phyloP scores from a whole-genome alignment of 2,113 vertebrate species.

The Nycticorax nycticorax region DNA sequence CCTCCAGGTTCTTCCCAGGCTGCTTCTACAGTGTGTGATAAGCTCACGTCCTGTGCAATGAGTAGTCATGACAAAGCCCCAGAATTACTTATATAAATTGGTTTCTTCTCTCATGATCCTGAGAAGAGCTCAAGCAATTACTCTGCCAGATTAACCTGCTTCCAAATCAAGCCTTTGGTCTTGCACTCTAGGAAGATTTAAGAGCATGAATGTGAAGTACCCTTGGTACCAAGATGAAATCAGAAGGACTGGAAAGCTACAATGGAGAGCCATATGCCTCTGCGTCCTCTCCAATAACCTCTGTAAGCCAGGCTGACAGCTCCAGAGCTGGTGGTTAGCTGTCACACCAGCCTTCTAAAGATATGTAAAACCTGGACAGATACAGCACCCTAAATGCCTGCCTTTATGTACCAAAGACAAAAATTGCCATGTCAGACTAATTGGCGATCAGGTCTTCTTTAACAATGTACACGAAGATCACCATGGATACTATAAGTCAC shows the following conservation, averaged over 20 bases:
- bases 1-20: background rate
- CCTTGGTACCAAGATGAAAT: background rate
- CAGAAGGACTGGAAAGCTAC: background rate
- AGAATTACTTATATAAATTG: constrained; percentile 3
- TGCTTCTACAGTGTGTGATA: background rate
- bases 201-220: background rate
- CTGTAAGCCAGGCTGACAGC: background rate
- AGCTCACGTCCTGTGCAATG: background rate
- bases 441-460: background rate
- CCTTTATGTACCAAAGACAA: background rate
- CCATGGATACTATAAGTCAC: background rate
- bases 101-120: background rate
- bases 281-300: background rate
- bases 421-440: background rate
- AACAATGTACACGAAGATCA: background rate
- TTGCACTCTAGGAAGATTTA: background rate
- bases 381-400: background rate
- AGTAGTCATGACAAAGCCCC: background rate
- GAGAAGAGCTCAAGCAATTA: background rate
- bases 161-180: constrained; percentile 10
- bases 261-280: background rate
- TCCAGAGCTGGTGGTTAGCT: background rate
- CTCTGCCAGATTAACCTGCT: constrained; percentile 9
- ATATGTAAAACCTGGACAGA: background rate
- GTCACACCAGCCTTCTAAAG: background rate